A percentile compares a stretch with the other conserved stretches of the same genome.
phyloP scores from a whole-genome alignment of 2,113 vertebrate genomes.

The Heterotis niloticus region DNA sequence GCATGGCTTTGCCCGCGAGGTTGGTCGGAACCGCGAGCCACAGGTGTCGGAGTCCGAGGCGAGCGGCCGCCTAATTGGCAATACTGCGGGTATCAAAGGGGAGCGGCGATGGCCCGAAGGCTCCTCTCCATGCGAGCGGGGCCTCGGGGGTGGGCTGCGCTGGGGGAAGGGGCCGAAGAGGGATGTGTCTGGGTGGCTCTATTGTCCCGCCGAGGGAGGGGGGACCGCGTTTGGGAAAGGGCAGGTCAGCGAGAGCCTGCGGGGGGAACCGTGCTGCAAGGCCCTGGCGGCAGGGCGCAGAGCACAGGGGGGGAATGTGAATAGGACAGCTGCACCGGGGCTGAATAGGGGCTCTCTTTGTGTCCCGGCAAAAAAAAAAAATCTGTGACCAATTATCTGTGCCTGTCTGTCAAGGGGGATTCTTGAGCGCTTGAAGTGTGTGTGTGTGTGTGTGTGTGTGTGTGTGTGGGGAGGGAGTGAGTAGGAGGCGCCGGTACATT shows the following conservation, averaged over 20 bases:
- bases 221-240: slow-evolving; percentile 46
- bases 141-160: slow-evolving; percentile 39
- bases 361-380: slow-evolving; percentile 63
- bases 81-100: slow-evolving; percentile 52
- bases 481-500: too few relatives aligned
- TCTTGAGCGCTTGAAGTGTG: slow-evolving; percentile 46
- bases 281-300: slow-evolving; percentile 24
- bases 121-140: slow-evolving; percentile 46
- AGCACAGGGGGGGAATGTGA: slow-evolving; percentile 28
- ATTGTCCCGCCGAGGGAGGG: slow-evolving; percentile 53
- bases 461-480: slow-evolving; percentile 19
- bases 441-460: slow-evolving; percentile 20
- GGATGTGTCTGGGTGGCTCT: slow-evolving; percentile 51
- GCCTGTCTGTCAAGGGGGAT: slow-evolving; percentile 62
- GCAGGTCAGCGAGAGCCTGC: slow-evolving; percentile 29
- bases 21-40: slow-evolving; percentile 5
- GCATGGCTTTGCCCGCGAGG: too few relatives aligned
- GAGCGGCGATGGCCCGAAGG: slow-evolving; percentile 47
- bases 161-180: slow-evolving; percentile 49
- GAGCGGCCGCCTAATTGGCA: slow-evolving; percentile 48
- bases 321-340: slow-evolving; percentile 60
- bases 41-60: slow-evolving; percentile 50
- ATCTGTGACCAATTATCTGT: slow-evolving; percentile 76
- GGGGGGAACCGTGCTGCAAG: slow-evolving; percentile 11
- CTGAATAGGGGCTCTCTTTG: slow-evolving; percentile 72